These are phyloP conservation scores for Helicoverpa zea DNA, from an alignment of 1,140 invertebrate species.

Conservation along the genomic window DNA sequence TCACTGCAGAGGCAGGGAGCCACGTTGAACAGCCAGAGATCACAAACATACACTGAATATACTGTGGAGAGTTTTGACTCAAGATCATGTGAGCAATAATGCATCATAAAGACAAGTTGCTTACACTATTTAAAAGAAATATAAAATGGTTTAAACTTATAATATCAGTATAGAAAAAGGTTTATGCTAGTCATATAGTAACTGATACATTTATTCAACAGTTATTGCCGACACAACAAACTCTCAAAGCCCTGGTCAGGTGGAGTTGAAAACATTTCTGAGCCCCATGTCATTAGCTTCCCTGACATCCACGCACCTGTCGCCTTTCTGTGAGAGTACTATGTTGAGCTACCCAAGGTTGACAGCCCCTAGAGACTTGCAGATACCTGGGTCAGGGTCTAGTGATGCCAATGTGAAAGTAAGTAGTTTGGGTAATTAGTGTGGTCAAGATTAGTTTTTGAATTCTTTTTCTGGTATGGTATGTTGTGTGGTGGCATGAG, in stretches of 20 bases:
- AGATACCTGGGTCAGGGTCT: conserved; percentile 68
- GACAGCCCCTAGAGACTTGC: conserved; percentile 78
- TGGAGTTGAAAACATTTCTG: conserved; percentile 68
- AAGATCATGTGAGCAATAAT: conserved; percentile 70
- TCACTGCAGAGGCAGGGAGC: conserved; percentile 65
- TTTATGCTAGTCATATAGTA: background rate
- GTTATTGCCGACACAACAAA: conserved; percentile 60
- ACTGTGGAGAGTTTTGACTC: conserved; percentile 81
- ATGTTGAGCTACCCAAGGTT: conserved; percentile 75
- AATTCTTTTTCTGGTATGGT: background rate
- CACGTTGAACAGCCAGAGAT: conserved; percentile 57
- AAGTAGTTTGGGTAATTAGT: background rate
- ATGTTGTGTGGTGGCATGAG: no score
- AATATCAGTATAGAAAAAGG: no score
- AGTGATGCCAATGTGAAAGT: conserved; percentile 61
- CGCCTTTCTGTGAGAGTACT: conserved; percentile 66
- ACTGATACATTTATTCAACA: conserved; percentile 52
- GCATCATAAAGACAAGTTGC: no score
- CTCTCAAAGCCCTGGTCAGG: conserved; percentile 53
- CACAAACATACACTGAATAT: conserved; percentile 71
- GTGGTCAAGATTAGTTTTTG: background rate
- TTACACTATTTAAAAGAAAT: no score
- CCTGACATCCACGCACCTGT: conserved; percentile 65
- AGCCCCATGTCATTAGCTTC: conserved; percentile 78
- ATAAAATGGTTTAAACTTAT: no score